Percentiles rank a stretch among this genome's conserved stretches.
Conservation (phyloP, 2,888 invertebrate genomes). For the Drosophila recens region DNA sequence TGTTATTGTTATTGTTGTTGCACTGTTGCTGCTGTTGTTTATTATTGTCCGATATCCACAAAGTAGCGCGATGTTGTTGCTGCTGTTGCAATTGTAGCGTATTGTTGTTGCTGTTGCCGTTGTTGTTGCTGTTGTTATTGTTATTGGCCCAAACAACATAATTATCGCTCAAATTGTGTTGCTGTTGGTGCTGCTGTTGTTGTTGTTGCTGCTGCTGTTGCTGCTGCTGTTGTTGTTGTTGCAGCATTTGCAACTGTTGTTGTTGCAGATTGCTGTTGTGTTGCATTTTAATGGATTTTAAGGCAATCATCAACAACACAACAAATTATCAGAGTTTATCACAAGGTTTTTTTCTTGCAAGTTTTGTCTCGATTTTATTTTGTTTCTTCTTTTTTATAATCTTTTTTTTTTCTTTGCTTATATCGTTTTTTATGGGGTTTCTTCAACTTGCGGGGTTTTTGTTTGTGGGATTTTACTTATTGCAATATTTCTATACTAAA, state of each 20-base stretch:
- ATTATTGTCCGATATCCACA: slow-evolving; percentile 66
- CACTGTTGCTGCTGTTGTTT: slow-evolving; percentile 59
- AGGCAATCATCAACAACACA: slow-evolving; percentile 70
- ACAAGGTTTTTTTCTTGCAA: slow-evolving; percentile 47
- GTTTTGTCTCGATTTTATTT: slow-evolving; percentile 21
- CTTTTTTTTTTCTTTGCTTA: slow-evolving; percentile 43
- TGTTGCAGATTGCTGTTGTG: slow-evolving; percentile 57
- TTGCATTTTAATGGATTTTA: slow-evolving; percentile 70
- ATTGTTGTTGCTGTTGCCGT: slow-evolving; percentile 35
- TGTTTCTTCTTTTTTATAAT: slow-evolving; percentile 1
- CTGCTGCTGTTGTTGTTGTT: slow-evolving; percentile 52
- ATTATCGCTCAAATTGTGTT: slow-evolving; percentile 52
- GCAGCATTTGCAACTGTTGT: slow-evolving; percentile 42
- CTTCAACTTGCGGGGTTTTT: slow-evolving; percentile 30
- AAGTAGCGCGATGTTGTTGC: slow-evolving; percentile 56
- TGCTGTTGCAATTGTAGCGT: slow-evolving; percentile 47
- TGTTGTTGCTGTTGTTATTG: slow-evolving; percentile 36
- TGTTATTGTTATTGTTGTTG: slow-evolving; percentile 56
- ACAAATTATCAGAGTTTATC: slow-evolving; percentile 72
- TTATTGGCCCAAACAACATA: slow-evolving; percentile 59
- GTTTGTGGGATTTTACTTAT: slow-evolving; percentile 12
- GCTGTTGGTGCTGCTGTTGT: slow-evolving; percentile 43
- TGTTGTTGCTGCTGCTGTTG: slow-evolving; percentile 48
- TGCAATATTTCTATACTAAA: slow-evolving; percentile 9
- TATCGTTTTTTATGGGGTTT: slow-evolving; percentile 10